phyloP scores from a whole-genome alignment of 35 echinoderm and acorn worm species.

The Ophioderma brevispina region DNA sequence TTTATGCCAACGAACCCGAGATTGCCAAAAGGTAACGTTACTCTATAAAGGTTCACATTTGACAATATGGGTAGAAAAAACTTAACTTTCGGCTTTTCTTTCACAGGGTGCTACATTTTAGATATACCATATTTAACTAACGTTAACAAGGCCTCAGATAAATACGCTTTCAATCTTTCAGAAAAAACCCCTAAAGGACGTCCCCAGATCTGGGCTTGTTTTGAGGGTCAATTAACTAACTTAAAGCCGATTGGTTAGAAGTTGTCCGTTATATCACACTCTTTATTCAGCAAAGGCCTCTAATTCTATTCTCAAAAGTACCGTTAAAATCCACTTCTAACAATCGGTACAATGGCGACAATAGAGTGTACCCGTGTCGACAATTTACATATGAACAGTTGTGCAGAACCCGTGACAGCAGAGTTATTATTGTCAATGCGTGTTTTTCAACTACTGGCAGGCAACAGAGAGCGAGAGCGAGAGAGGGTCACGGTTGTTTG shows the following conservation, averaged over 20 bases:
- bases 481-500: not conserved
- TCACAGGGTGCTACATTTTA: too few species aligned
- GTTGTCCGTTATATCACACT: not conserved
- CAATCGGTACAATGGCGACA: not conserved
- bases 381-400: not conserved
- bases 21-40: too few species aligned
- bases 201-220: too few species aligned
- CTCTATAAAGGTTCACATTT: too few species aligned
- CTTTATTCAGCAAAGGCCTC: not conserved
- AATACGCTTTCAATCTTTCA: too few species aligned
- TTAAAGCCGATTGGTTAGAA: not conserved
- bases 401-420: not conserved
- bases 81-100: too few species aligned
- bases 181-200: too few species aligned
- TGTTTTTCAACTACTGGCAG: not conserved
- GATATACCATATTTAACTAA: too few species aligned
- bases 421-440: not conserved
- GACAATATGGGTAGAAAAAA: too few species aligned
- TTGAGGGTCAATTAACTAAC: not conserved
- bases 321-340: constrained; percentile 1
- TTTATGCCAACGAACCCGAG: too few species aligned
- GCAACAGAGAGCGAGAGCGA: not conserved
- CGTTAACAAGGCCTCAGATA: too few species aligned
- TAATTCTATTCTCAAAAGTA: not conserved
- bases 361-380: not conserved